Evolutionary conservation across 2,797 vertebrate genomes (phyloP), one percentile per base, ranked within the genome.

Genomic region (Saxicola maurus): DNA sequence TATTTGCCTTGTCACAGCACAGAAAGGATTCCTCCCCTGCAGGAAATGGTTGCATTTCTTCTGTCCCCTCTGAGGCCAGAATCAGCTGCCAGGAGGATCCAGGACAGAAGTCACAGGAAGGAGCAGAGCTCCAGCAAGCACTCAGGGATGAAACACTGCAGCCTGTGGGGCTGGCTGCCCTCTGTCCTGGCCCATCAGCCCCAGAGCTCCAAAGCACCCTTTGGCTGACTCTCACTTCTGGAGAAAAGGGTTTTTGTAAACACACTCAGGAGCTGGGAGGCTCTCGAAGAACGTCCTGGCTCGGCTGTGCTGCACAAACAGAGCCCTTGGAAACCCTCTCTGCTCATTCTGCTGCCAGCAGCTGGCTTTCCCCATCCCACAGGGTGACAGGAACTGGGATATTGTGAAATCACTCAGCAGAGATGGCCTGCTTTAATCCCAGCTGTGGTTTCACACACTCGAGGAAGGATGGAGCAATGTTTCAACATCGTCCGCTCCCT

Each of bases 391-490:
- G 86, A 93, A 69, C 6, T 31, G 57, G 46, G 53, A 14, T 71
- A 28, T 95, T 95, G 88, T 87, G 94, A 91, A 96, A 96, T 83
- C 9, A 1, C 40, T 84, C 94, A 12, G 49, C 94, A 90, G 86
- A 74, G 61, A 42, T 43, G 76, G 75, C 52, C 82, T 75, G 61
- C 46, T 86, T 91, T 92, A 57, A 91, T 95, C 82, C 24, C 83
- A 53, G 71, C 81, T 96, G 89, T 69, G 86, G 28, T 33, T 88
- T 89, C 55, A 59, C 93, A 88, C 68, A 21, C 46, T 82, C 82
- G 86, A 89, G 92, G 89, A 96, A 90, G 81, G 84, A 95, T 79
- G 91, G 82, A 82, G 91, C 82, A 95, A 95, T 73, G 62, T 77
- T 89, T 56, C 35, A 77, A 84, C 24, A 60, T 71, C 48, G 73